These are phyloP conservation scores for Desmophyllum pertusum DNA, from an alignment of 92 coral and sea anemone genomes.

Conservation along the genomic window DNA sequence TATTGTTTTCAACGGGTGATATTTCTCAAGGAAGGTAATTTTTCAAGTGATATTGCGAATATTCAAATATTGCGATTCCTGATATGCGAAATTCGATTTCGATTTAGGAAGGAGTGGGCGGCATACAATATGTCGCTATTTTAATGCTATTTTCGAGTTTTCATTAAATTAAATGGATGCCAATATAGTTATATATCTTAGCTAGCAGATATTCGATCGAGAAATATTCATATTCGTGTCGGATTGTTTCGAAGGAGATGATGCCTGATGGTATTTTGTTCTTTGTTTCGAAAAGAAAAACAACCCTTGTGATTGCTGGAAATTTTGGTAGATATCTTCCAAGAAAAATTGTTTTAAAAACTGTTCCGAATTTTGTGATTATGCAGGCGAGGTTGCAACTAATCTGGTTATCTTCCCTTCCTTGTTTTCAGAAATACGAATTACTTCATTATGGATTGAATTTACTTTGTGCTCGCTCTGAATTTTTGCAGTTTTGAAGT, in stretches of 20 bases:
- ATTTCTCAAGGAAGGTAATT: not conserved
- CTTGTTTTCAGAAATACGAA: not conserved
- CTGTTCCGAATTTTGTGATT: not conserved
- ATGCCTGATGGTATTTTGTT: not conserved
- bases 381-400: not conserved
- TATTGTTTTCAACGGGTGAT: not conserved
- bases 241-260: not conserved
- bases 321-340: not conserved
- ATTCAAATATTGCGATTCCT: constrained; percentile 21
- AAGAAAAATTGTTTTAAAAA: not conserved
- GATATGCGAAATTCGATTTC: not conserved
- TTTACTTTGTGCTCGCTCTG: not conserved
- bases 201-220: not conserved
- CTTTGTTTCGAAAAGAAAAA: constrained; percentile 7
- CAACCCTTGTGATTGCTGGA: not conserved
- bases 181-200: constrained; percentile 4
- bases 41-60: constrained; percentile 5
- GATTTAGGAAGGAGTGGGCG: constrained; percentile 1
- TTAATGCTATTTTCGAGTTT: not conserved
- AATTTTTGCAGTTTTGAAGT: not conserved
- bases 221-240: not conserved
- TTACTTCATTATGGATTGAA: not conserved
- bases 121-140: not conserved
- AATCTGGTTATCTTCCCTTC: not conserved
- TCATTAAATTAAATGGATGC: not conserved